Conservation (phyloP, 2,113 vertebrate genomes). For the Pachycephala philippinensis region DNA sequence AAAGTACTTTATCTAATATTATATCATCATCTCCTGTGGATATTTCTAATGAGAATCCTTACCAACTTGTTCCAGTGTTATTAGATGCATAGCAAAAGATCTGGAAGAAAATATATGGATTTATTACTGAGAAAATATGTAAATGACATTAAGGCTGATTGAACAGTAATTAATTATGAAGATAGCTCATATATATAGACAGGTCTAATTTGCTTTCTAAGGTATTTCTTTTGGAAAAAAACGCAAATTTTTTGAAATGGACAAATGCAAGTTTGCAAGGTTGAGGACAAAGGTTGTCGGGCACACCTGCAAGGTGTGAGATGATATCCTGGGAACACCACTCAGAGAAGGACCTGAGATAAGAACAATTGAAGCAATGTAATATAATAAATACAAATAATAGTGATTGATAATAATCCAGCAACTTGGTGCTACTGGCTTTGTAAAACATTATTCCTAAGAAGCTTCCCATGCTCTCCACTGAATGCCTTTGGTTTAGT, state of each 20-base stretch:
- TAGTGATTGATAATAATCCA: background rate
- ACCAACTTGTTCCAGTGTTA: background rate
- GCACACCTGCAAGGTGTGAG: accelerated
- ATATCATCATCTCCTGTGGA: background rate
- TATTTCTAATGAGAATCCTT: background rate
- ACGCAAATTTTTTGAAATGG: background rate
- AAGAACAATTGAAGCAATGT: background rate
- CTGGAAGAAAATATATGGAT: background rate
- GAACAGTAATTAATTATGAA: background rate
- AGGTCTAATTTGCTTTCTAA: background rate
- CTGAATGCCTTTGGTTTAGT: too few relatives aligned
- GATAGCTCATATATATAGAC: background rate
- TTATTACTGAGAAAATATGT: background rate
- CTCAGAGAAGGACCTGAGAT: background rate
- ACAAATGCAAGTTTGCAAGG: background rate
- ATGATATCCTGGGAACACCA: background rate
- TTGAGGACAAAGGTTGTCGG: background rate
- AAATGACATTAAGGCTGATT: background rate
- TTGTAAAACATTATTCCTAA: background rate
- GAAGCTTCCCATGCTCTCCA: background rate
- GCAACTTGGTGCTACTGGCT: background rate
- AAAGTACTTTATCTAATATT: background rate
- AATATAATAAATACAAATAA: background rate
- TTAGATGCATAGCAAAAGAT: background rate
- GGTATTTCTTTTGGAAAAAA: background rate